Evolutionary conservation across 2,888 invertebrate genomes (phyloP).

Genomic region (Operophtera brumata): DNA sequence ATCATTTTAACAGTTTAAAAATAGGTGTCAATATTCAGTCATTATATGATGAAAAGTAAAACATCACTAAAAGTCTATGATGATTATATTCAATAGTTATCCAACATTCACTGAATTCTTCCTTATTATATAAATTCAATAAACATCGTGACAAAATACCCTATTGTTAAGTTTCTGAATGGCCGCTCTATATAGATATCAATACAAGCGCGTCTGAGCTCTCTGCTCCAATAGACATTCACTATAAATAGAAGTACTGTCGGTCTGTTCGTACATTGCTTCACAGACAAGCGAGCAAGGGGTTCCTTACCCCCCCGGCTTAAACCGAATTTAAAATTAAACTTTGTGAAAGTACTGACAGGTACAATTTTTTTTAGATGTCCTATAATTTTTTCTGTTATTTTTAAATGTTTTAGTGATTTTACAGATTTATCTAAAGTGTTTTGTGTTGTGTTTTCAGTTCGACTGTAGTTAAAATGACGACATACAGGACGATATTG

Average conservation of each 20-base stretch:
- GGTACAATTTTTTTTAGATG: slow-evolving; percentile 35
- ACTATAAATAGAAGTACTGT: slow-evolving; percentile 69
- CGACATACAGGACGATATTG: slow-evolving; percentile 58
- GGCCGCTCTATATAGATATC: slow-evolving; percentile 54
- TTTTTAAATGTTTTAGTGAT: slow-evolving; percentile 10
- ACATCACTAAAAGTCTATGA: background rate
- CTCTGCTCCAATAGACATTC: slow-evolving; percentile 35
- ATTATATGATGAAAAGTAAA: too few species aligned
- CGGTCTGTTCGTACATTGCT: slow-evolving; percentile 61
- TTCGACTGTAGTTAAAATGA: slow-evolving; percentile 69
- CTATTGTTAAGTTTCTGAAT: slow-evolving; percentile 26
- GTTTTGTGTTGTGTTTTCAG: slow-evolving; percentile 61
- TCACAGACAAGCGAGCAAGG: slow-evolving; percentile 59
- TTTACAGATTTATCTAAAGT: slow-evolving; percentile 28
- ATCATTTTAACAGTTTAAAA: too few species aligned
- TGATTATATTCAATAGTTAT: background rate
- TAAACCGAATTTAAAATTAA: slow-evolving; percentile 47
- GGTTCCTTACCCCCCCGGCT: slow-evolving; percentile 56
- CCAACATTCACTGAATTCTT: too few species aligned
- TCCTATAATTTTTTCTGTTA: background rate
- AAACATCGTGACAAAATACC: slow-evolving; percentile 37
- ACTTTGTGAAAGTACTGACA: slow-evolving; percentile 71
- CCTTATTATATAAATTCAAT: slow-evolving; percentile 15
- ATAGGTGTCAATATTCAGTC: too few species aligned
- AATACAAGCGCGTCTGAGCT: background rate